Evolutionary conservation across 1,140 invertebrate genomes (phyloP).

Genomic region (Drosophila kikkawai): DNA sequence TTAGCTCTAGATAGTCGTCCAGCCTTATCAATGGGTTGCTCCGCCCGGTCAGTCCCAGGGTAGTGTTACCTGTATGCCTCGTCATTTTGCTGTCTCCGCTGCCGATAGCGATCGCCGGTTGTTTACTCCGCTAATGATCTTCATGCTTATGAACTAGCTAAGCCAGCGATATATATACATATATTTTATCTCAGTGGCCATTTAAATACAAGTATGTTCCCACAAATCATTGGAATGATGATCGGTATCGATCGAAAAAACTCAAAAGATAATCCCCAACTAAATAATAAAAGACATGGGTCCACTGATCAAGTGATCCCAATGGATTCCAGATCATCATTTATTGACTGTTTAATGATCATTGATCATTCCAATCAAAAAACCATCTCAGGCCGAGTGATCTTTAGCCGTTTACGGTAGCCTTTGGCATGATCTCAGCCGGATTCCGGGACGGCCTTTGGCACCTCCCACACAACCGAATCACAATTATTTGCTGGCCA

Average conservation of each 20-base stretch:
- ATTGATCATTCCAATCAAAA: slow-evolving; percentile 3
- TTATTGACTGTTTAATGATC: slow-evolving; percentile 8
- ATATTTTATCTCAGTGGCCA: slow-evolving; percentile 14
- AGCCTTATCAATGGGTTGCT: slow-evolving; percentile 62
- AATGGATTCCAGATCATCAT: background rate
- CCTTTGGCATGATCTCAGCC: slow-evolving; percentile 42
- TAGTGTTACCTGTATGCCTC: slow-evolving; percentile 38
- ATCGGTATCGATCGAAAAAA: background rate
- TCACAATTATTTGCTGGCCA: slow-evolving; percentile 25
- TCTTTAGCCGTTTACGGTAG: slow-evolving; percentile 14
- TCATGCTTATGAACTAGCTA: slow-evolving; percentile 2
- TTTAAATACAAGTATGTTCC: slow-evolving; percentile 20
- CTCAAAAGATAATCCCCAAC: background rate
- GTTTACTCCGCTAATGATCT: slow-evolving; percentile 36
- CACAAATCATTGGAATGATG: slow-evolving; percentile 1
- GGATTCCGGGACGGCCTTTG: slow-evolving; percentile 15
- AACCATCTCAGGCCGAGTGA: background rate
- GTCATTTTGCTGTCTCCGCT: background rate
- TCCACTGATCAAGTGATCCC: background rate
- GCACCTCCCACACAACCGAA: slow-evolving; percentile 14
- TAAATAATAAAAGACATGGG: background rate
- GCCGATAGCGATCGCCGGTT: slow-evolving; percentile 30
- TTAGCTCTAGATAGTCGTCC: slow-evolving; percentile 64
- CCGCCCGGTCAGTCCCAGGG: slow-evolving; percentile 59
- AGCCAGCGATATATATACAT: slow-evolving; percentile 15